Percentiles rank a stretch among this genome's conserved stretches.
These are phyloP conservation scores for Galbula dea DNA, from an alignment of 2,113 vertebrate genomes.

Conservation along the genomic window DNA sequence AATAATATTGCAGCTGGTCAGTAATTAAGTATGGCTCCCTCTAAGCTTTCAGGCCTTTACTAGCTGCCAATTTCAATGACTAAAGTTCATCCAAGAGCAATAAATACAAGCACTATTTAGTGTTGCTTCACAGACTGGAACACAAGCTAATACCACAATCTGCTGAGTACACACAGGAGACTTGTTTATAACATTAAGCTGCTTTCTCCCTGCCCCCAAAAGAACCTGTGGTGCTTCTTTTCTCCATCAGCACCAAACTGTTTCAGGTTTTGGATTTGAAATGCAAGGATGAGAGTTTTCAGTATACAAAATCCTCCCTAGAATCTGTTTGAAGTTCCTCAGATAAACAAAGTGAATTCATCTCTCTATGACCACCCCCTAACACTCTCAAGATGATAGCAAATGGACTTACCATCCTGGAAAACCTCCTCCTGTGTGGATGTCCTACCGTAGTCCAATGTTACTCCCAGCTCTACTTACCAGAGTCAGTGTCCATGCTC, in stretches of 20 bases:
- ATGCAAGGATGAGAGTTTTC: neutral
- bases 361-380: neutral
- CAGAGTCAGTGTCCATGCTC: neutral
- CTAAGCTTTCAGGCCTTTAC: neutral
- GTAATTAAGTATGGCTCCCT: neutral
- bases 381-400: neutral
- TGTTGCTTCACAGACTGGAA: neutral
- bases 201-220: neutral
- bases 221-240: neutral
- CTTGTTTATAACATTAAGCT: neutral
- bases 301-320: neutral
- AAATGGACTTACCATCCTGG: slow-evolving; percentile 29
- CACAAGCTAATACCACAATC: neutral
- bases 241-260: neutral
- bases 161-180: neutral
- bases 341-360: neutral
- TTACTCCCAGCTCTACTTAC: neutral
- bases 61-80: neutral
- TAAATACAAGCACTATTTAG: neutral
- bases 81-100: neutral
- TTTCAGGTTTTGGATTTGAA: neutral
- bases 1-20: neutral
- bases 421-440: neutral
- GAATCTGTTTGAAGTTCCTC: neutral
- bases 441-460: neutral